Evolutionary conservation across 2,888 invertebrate genomes (phyloP).

Genomic region (Eucera pruinosa): DNA sequence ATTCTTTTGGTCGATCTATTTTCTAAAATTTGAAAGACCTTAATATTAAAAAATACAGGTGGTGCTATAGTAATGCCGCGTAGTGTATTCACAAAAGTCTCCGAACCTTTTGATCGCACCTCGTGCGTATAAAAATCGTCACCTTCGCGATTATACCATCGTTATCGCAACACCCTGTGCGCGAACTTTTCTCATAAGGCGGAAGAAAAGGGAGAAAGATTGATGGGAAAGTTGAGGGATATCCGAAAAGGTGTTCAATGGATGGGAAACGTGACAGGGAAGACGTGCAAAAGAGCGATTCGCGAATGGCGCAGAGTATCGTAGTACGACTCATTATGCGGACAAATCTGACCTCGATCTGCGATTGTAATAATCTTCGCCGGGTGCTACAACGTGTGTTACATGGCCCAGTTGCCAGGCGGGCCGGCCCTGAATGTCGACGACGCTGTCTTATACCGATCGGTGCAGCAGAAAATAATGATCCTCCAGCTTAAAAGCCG

Average conservation of each 20-base stretch:
- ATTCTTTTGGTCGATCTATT: no score
- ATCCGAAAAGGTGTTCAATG: no score
- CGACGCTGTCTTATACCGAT: slow-evolving; percentile 60
- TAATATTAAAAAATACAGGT: no score
- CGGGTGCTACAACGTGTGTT: slow-evolving; percentile 45
- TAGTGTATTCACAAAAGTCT: no score
- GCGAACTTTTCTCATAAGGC: no score
- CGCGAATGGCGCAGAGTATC: slow-evolving; percentile 51
- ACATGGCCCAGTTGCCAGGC: slow-evolving; percentile 55
- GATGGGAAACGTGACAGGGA: slow-evolving; percentile 47
- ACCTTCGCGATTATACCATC: no score
- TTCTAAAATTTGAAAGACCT: no score
- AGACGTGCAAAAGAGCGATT: slow-evolving; percentile 51
- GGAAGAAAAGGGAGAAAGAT: background rate
- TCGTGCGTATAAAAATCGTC: no score
- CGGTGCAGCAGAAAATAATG: slow-evolving; percentile 66
- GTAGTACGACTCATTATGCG: slow-evolving; percentile 69
- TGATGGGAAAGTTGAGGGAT: background rate
- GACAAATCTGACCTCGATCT: slow-evolving; percentile 72
- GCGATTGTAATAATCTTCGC: slow-evolving; percentile 62
- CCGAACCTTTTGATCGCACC: no score
- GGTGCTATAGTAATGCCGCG: no score
- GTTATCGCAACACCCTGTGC: no score
- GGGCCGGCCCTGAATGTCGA: slow-evolving; percentile 58
- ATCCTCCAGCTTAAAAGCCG: slow-evolving; percentile 64